Evolutionary conservation across 2,113 vertebrate species (phyloP).

Genomic region (Alces alces): DNA sequence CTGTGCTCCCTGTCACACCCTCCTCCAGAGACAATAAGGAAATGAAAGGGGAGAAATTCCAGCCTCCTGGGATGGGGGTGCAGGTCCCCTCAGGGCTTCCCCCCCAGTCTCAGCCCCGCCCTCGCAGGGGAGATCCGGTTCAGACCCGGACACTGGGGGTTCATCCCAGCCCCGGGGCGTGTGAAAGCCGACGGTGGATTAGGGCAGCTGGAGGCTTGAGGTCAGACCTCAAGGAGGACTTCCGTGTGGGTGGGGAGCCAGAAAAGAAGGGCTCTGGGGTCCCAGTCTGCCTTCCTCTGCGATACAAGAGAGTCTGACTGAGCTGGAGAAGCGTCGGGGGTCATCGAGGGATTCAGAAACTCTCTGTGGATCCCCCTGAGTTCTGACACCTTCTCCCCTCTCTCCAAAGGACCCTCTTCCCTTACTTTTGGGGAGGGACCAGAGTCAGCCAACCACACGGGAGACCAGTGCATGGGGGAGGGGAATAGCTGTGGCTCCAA

Average conservation of each 20-base stretch:
- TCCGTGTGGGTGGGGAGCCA: constrained; percentile 59
- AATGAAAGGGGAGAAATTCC: constrained; percentile 64
- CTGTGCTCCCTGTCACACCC: not conserved
- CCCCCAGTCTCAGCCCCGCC: constrained; percentile 57
- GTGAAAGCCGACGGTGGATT: constrained; percentile 65
- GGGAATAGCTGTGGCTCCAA: not conserved
- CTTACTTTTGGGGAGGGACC: not conserved
- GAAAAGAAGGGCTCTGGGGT: constrained; percentile 4
- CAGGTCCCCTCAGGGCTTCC: constrained; percentile 47
- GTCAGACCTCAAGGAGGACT: constrained; percentile 63
- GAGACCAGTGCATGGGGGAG: not conserved
- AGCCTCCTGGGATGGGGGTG: constrained; percentile 50
- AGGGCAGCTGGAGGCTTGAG: constrained; percentile 56
- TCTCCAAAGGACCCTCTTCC: not conserved
- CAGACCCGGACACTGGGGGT: constrained; percentile 67
- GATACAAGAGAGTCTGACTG: not conserved
- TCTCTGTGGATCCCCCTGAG: not conserved
- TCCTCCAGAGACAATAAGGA: constrained; percentile 65
- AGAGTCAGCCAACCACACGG: not conserved
- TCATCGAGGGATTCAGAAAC: not conserved
- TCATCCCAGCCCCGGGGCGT: constrained; percentile 64
- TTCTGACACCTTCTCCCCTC: not conserved
- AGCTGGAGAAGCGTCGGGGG: not conserved
- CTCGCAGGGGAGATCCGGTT: constrained; percentile 70
- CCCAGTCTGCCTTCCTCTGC: not conserved